Conservation (phyloP, 1,140 invertebrate species). For the Leptopilina clavipes region DNA sequence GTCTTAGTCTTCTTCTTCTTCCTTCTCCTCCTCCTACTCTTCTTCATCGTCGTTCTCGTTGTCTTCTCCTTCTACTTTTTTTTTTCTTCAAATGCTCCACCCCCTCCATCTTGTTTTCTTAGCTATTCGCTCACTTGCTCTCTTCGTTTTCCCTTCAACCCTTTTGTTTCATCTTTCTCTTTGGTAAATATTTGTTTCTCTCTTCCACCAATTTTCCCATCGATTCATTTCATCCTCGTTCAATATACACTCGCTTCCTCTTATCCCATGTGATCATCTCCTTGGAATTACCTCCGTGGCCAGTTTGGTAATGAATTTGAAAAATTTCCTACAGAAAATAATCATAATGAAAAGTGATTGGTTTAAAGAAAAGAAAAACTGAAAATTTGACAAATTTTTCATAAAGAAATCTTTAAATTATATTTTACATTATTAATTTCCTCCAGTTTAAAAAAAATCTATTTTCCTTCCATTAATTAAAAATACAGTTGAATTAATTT, state of each 20-base stretch:
- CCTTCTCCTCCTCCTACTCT: slow-evolving; percentile 25
- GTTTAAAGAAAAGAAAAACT: background rate
- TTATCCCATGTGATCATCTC: slow-evolving; percentile 33
- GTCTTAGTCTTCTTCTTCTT: slow-evolving; percentile 38
- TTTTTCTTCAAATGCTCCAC: slow-evolving; percentile 25
- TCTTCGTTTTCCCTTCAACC: slow-evolving; percentile 49
- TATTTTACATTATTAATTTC: too few species aligned
- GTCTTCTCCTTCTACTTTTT: slow-evolving; percentile 46
- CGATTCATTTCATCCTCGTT: slow-evolving; percentile 44
- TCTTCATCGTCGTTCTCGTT: slow-evolving; percentile 37
- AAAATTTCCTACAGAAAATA: slow-evolving; percentile 6
- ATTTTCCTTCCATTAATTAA: too few species aligned
- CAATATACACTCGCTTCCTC: slow-evolving; percentile 45
- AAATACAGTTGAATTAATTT: too few species aligned
- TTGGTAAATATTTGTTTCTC: slow-evolving; percentile 35
- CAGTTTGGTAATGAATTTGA: slow-evolving; percentile 27
- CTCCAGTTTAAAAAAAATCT: too few species aligned
- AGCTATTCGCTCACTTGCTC: slow-evolving; percentile 49
- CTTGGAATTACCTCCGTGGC: background rate
- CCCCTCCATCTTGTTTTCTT: slow-evolving; percentile 49
- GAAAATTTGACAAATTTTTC: too few species aligned
- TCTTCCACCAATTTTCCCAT: slow-evolving; percentile 48
- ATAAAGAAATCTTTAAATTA: too few species aligned
- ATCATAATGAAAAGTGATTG: background rate
- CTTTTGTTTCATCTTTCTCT: slow-evolving; percentile 49